Evolutionary conservation across 1,140 invertebrate species (phyloP), one percentile per base, ranked within the genome.

Genomic region (Heliconius himera): DNA sequence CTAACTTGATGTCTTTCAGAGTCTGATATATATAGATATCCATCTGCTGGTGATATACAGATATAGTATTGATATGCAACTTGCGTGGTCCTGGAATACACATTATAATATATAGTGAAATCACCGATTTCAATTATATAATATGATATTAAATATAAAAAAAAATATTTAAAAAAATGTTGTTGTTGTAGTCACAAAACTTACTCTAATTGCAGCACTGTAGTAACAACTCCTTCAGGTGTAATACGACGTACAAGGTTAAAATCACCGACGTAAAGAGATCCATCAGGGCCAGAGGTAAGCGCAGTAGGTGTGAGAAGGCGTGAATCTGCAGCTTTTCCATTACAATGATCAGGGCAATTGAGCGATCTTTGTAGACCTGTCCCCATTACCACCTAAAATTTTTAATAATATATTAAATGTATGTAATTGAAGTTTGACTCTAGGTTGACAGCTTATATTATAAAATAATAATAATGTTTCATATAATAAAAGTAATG

Each of bases 181-280:
- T 51, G 3, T 51, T 6, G 0, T 8, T 51, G 3, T 51, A 51
- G 18, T 9, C 6, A 72, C 33, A 18, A 26, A 72, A 91, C 91
- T 91, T 95, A 98, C 98, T 97, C 98, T 81, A 99, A 95, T 90
- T 99, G 97, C n/a, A 99, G 95, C 33, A 99, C 97, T 66, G 98
- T 99, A 84, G 97, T 98, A 33, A 99, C 98, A 86, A 96, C 97
- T 88, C 98, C 98, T 88, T 98, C 97, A 2, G 99, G 98, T 29
- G 98, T 98, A 70, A 99, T 97, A 86, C 98, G 96, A 49, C 99
- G 96, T 38, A 99, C 97, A 54, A 99, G 96, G 95, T 99, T 99
- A 90, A 99, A 99, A 93, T 99, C 99, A 1, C 98, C 99, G 11
- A 99, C 98, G 91, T 99, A 99, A 29, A 99, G 96, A 82, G 98